Percentiles rank a stretch among this genome's conserved stretches.
phyloP scores from a whole-genome alignment of 2,113 vertebrate species.

The Antennarius striatus region DNA sequence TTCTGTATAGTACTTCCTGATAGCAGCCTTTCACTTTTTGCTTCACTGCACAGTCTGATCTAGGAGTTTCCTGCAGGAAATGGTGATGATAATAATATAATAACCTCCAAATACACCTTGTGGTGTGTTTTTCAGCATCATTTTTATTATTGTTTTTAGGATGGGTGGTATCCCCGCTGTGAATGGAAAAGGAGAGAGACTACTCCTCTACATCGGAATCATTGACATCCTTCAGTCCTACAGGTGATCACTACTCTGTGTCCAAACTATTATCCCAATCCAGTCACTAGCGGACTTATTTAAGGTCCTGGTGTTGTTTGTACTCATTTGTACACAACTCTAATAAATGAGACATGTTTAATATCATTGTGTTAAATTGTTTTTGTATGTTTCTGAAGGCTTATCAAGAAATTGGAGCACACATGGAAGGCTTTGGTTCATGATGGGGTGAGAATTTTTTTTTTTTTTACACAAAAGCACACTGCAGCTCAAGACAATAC shows the following conservation, averaged over 20 bases:
- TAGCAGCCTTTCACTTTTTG: too few species aligned
- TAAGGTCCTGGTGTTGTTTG: neutral
- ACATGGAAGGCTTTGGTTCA: conserved; percentile 99
- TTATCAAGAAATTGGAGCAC: conserved; percentile 98
- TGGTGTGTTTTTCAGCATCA: neutral
- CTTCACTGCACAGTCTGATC: too few species aligned
- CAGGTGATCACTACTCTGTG: conserved; percentile 77
- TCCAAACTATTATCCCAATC: neutral
- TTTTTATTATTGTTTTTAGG: conserved; percentile 67
- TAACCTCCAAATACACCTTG: too few species aligned
- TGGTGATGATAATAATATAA: too few species aligned
- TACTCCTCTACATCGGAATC: conserved; percentile 93
- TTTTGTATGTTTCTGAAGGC: conserved; percentile 73
- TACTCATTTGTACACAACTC: neutral
- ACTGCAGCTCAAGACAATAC: neutral
- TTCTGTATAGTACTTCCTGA: too few species aligned
- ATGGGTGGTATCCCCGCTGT: conserved; percentile 98
- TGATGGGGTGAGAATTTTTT: conserved; percentile 86
- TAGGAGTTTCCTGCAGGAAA: too few species aligned
- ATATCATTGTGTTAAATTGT: conserved; percentile 1
- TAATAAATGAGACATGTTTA: conserved; percentile 4
- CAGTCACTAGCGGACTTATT: neutral
- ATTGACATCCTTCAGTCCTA: conserved; percentile 98
- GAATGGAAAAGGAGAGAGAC: conserved; percentile 90
- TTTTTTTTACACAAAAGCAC: conserved; percentile 1